Percentiles rank a stretch among this genome's conserved stretches.
These are phyloP conservation scores for Phrynocephalus guinanensis DNA, from an alignment of 2,797 vertebrate species.

Conservation along the genomic window DNA sequence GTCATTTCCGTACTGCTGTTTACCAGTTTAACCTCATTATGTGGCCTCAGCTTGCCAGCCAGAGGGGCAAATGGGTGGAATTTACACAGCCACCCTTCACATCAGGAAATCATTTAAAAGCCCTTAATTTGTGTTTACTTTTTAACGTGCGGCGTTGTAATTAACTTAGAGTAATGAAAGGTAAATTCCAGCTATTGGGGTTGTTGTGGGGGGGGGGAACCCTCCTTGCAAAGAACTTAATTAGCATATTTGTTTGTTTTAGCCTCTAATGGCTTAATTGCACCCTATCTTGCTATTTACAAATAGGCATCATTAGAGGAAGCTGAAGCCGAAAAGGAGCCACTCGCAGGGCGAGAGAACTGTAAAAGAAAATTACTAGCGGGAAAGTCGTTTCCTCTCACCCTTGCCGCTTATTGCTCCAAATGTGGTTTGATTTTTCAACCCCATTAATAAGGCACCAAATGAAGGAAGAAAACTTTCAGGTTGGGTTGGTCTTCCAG, in stretches of 20 bases:
- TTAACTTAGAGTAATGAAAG: constrained; percentile 85
- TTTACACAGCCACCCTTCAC: constrained; percentile 47
- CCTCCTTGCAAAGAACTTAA: constrained; percentile 79
- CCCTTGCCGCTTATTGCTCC: constrained; percentile 5
- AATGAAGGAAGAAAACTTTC: background rate
- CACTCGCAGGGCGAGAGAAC: background rate
- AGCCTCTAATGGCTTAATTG: constrained; percentile 83
- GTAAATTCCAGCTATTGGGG: constrained; percentile 78
- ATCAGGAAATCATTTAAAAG: constrained; percentile 59
- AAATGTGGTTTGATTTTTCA: constrained; percentile 13
- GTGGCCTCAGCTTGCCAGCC: background rate
- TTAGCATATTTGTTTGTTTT: constrained; percentile 82
- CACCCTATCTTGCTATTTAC: constrained; percentile 85
- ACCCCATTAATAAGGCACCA: constrained; percentile 23
- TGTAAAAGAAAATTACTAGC: background rate
- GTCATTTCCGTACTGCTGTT: background rate
- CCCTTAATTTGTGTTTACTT: constrained; percentile 76
- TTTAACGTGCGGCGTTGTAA: constrained; percentile 77
- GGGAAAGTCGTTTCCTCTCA: constrained; percentile 21
- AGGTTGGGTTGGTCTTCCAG: background rate
- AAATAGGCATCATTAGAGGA: constrained; percentile 81
- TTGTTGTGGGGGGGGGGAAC: background rate
- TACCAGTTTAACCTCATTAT: background rate
- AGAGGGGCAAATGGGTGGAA: constrained; percentile 15
- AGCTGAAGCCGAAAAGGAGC: constrained; percentile 68